Evolutionary conservation across 2,797 vertebrate species (phyloP), one percentile per base, ranked within the genome.

Genomic region (Loris lydekkerianus): DNA sequence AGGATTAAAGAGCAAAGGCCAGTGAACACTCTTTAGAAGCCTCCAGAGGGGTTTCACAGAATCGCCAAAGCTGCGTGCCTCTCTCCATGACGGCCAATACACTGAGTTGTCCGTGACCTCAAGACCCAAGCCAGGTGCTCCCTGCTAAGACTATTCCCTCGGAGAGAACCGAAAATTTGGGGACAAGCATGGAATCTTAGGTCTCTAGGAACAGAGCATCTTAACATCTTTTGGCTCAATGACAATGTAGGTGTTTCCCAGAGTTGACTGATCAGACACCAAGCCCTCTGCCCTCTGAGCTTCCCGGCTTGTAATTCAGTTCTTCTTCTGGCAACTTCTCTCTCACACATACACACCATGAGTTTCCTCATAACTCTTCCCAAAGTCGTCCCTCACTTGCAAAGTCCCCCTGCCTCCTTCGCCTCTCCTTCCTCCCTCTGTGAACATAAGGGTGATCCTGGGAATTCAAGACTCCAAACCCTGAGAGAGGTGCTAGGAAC

Each of bases 1-100:
- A 90, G 81, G 53, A 80, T 94, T 95, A 94, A 94, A 96, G 63
- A 94, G 31, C 80, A 88, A 77, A 93, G 93, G 67, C 37, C 63
- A 23, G n/a, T 72, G 72, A 63, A 53, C n/a, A 53, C 63, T 46
- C 15, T 78, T 75, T 34, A 72, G 40, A 63, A 78, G 13, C 20
- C 31, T 87, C 82, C 37, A 90, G 49, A 87, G 31, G 61, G 31
- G 83, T 82, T 83, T 92, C 72, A 77, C 27, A 91, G 72, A 92
- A 69, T 63, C 9, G 5, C n/a, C 69, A n/a, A 78, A 88, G 31
- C 17, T 53, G 53, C 60, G 1, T 5, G 17, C 60, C 43, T 94
- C 61, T 56, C 31, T 90, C 69, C n/a, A 8, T 14, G 56, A 96
- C 65, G 34, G 37, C 7, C 89, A 82, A 67, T 17, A 61, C 86